Evolutionary conservation across 2,888 invertebrate species (phyloP).

Genomic region (Trichacis sp.): DNA sequence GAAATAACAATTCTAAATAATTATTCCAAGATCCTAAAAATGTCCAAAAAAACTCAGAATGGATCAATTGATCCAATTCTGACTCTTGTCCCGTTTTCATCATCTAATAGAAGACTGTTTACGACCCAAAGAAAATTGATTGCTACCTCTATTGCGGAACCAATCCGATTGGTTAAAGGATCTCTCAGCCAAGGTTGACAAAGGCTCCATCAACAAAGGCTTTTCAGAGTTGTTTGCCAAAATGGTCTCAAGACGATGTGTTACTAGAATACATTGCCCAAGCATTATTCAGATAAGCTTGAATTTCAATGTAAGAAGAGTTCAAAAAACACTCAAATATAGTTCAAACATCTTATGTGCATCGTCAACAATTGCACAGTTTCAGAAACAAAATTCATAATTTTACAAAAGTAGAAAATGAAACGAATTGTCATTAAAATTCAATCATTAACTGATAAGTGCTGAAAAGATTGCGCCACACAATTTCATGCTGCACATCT

Average conservation of each 20-base stretch:
- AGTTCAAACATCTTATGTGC: too few species aligned
- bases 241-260: background rate
- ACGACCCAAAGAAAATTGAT: background rate
- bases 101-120: background rate
- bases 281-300: too few species aligned
- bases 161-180: background rate
- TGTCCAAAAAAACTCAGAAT: too few species aligned
- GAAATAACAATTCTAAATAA: too few species aligned
- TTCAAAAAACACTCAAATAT: too few species aligned
- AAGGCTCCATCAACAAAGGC: background rate
- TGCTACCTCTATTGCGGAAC: background rate
- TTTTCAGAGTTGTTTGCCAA: constrained; percentile 1
- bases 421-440: background rate
- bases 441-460: background rate
- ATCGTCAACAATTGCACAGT: too few species aligned
- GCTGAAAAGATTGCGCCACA: too few species aligned
- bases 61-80: too few species aligned
- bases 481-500: background rate
- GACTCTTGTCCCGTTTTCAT: background rate
- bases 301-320: too few species aligned
- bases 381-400: too few species aligned
- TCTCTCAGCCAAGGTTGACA: background rate
- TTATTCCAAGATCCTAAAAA: too few species aligned
- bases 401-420: too few species aligned
- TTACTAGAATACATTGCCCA: background rate